Base-by-base conservation (phyloP, 1,140 invertebrate species). In the Bombus cullumanus region DNA sequence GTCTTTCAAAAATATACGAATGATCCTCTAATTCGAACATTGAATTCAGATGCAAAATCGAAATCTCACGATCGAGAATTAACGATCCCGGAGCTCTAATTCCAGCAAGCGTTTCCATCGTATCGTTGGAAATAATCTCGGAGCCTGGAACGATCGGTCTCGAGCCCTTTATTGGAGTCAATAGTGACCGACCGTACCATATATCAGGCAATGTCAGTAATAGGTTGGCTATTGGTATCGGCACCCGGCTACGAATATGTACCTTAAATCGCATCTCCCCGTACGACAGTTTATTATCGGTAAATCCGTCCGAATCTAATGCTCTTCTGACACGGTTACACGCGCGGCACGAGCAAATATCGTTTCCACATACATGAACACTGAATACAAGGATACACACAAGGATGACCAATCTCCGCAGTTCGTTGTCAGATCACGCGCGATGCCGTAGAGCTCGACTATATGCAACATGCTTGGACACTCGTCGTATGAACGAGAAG, bases 241-340 rank as follows among this genome's bases (percentile, higher is more conserved):
- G 28, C 75, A 77, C 64, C 37, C 41, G 72, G 53, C 57, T 81
- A 81, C 84, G 74, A 77, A 78, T 88, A 87, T 78, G 79, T 87
- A 86, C 88, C 84, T 85, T 81, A 88, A 87, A 85, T 88, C 86
- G 81, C 83, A 62, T 88, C 66, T 59, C 39, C 66, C 34, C 28
- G 22, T 62, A 59, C 66, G 86, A 77, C 77, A 81, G 86, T 89
- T 88, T 88, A 89, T 88, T 85, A 88, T 78, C 78, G 81, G 77
- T 88, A 81, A 85, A 88, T 85, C 66, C 73, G 39, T 87, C 47
- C 41, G 66, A 41, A 78, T 77, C 86, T 76, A 73, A 83, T 77
- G 81, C 73, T 68, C 34, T 39, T 43, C 62, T 68, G 81, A 53
- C 59, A 66, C 28, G 59, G 59, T 81, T 59, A 57, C 53, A 62